Evolutionary conservation across 1,140 invertebrate species (phyloP).

Genomic region (Planococcus citri): DNA sequence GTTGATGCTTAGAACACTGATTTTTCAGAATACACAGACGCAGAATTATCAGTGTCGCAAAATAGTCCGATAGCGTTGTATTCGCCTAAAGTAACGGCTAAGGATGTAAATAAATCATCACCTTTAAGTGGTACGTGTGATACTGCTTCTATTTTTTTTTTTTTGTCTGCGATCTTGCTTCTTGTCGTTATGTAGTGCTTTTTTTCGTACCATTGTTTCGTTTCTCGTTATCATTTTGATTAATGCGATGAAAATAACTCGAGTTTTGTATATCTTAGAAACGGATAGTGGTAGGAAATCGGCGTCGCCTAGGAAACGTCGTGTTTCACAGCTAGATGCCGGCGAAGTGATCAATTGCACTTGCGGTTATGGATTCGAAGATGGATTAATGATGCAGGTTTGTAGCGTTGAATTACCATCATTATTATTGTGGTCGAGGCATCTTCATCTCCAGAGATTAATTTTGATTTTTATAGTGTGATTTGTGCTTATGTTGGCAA

Average conservation of each 20-base stretch:
- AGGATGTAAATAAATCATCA: neutral
- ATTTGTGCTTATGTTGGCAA: constrained; percentile 87
- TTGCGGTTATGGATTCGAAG: constrained; percentile 71
- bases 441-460: neutral
- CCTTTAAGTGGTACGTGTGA: neutral
- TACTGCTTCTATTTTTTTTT: neutral
- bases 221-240: too few relatives aligned
- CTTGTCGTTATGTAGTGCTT: too few relatives aligned
- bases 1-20: neutral
- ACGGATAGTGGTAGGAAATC: constrained; percentile 21
- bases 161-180: too few relatives aligned
- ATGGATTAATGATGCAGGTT: constrained; percentile 74
- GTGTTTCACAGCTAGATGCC: constrained; percentile 23
- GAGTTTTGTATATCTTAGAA: neutral
- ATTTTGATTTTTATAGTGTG: constrained; percentile 50
- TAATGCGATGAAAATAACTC: too few relatives aligned
- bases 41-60: neutral
- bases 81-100: neutral
- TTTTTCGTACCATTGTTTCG: too few relatives aligned
- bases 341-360: constrained; percentile 80
- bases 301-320: constrained; percentile 20
- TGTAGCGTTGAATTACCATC: too few relatives aligned
- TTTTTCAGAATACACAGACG: neutral
- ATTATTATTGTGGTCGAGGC: too few relatives aligned
- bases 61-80: neutral